Percentiles rank a stretch among this genome's conserved stretches.
These are phyloP conservation scores for Lomographa bimaculata DNA, from an alignment of 2,888 invertebrate species.

Conservation along the genomic window DNA sequence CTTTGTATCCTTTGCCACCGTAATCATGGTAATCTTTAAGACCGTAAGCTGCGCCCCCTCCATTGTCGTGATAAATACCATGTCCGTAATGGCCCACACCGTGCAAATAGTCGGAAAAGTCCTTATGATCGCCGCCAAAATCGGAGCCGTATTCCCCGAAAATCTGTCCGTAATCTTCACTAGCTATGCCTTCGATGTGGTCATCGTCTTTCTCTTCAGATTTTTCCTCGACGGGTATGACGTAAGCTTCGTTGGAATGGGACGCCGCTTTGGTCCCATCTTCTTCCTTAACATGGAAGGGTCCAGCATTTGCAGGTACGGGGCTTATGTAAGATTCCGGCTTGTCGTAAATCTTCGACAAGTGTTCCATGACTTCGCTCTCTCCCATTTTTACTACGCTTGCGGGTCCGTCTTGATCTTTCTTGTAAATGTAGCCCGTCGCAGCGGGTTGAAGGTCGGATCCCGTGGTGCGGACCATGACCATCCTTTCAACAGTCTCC, in stretches of 20 bases:
- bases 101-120: conserved; percentile 64
- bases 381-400: conserved; percentile 76
- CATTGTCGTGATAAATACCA: conserved; percentile 52
- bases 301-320: conserved; percentile 49
- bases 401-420: conserved; percentile 71
- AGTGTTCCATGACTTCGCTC: conserved; percentile 69
- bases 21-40: conserved; percentile 66
- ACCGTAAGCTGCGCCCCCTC: conserved; percentile 68
- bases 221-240: conserved; percentile 71
- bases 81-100: conserved; percentile 56
- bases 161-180: conserved; percentile 62
- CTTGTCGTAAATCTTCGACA: conserved; percentile 64
- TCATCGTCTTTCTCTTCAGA: conserved; percentile 47
- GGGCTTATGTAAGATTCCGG: conserved; percentile 64
- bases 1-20: conserved; percentile 80
- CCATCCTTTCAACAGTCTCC: conserved; percentile 79
- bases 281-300: conserved; percentile 52
- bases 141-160: conserved; percentile 57
- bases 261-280: conserved; percentile 58
- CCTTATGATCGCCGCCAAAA: conserved; percentile 54
- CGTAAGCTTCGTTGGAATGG: conserved; percentile 46
- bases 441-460: conserved; percentile 85
- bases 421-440: conserved; percentile 82
- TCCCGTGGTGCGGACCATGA: conserved; percentile 80
- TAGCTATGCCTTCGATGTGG: conserved; percentile 55